Evolutionary conservation across 2,888 invertebrate genomes (phyloP), one percentile per base, ranked within the genome.

Genomic region (Pyrrhia umbra): DNA sequence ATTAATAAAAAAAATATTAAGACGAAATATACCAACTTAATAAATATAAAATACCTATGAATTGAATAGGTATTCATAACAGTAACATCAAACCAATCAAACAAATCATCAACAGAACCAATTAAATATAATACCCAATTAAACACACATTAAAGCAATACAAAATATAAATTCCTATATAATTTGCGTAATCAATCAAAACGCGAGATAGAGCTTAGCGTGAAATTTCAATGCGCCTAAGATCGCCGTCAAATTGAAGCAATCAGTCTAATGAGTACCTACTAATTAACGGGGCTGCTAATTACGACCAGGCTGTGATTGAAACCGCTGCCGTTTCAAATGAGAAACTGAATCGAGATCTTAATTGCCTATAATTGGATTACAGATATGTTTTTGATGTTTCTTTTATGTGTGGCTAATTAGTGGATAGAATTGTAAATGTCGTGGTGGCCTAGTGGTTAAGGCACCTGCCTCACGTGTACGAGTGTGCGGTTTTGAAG

Each of bases 241-340:
- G 82, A 71, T 68, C 59, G 63, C 43, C 80, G 62, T 65, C 55
- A 68, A 82, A 61, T 72, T 72, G 68, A 63, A 56, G 80, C 78
- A 82, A 82, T 82, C 75, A 75, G 79, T 56, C 65, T 69, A 80
- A 80, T 80, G 78, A 80, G 75, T 18, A 13, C 30, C 30, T 4
- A 27, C 80, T 82, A 80, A 80, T 80, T 82, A 80, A 65, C 54
- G 46, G 58, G 27, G 46, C 61, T 67, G 55, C 83, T 86, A 86
- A 86, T 86, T 86, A 85, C 87, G n/a, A n/a, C n/a, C n/a, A 49
- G 47, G 6, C 65, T 50, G 67, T 80, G 83, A 86, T 86, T 85
- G 85, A 77, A 80, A 75, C 65, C 77, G 75, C 79, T 77, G 74
- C 80, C 77, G 80, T 75, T 81, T 75, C 80, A 40, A 67, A 80